Base-by-base conservation (phyloP, 2,888 invertebrate genomes). In the Ennomos erosarius region DNA sequence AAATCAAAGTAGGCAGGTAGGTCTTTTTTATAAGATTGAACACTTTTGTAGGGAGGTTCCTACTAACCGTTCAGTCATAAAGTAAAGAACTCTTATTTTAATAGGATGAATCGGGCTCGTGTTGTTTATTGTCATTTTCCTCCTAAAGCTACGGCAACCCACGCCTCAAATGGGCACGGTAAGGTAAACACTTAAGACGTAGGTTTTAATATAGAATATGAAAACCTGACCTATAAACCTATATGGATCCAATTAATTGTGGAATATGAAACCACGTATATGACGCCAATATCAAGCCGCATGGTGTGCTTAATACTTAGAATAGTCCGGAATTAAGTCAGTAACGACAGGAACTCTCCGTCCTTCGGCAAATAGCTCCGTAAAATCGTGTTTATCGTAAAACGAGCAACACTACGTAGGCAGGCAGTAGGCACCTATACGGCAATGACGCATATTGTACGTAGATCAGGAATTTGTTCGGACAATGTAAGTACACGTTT, bases 371-470 rank as follows among this genome's bases (percentile, higher is more conserved):
- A 60, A 60, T 49, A 64, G 52, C 35, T 55, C 34, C 48, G 55
- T 57, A 51, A 66, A 66, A 48, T 53, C 16, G 43, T 34, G 48
- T 62, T 50, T 40, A 38, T 38, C 8, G 40, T 26, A 26, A 26
- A 26, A 26, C 26, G 26, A 6, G 34, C 43, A 42, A 51, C n/a
- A n/a, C n/a, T 57, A 55, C 51, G n/a, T 9, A 56, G 38, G 26
- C n/a, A n/a, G n/a, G n/a, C n/a, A n/a, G n/a, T n/a, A n/a, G n/a
- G n/a, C n/a, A n/a, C n/a, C n/a, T 26, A 26, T 50, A 53, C 43
- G 35, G 26, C 9, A 47, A 38, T 64, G 62, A 63, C 64, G 67
- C 55, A 61, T 55, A 48, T 36, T 50, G 43, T 55, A 55, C 43
- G 61, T 38, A 55, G 43, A 36, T 51, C 36, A 8, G 49, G 56